phyloP scores from a whole-genome alignment of 2,113 vertebrate species.

The Platichthys stellatus region DNA sequence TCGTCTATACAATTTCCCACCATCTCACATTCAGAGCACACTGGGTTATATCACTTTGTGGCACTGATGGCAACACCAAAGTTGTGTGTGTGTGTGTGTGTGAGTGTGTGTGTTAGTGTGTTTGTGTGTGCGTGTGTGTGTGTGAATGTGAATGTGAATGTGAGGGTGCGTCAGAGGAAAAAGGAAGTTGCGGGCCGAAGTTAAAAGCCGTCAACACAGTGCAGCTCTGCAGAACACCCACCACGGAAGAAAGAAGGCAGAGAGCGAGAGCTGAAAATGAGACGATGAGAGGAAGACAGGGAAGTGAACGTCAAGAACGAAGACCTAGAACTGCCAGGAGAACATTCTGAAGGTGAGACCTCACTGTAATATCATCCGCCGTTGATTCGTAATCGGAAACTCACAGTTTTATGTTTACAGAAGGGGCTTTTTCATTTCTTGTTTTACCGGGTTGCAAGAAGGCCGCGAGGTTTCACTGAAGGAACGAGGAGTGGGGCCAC shows the following conservation, averaged over 20 bases:
- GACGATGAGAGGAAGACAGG: constrained; percentile 43
- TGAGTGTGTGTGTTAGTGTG: constrained; percentile 34
- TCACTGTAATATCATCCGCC: neutral
- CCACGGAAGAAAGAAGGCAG: constrained; percentile 67
- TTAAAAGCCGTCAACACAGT: constrained; percentile 71
- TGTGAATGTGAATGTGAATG: neutral
- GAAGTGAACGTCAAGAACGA: constrained; percentile 9
- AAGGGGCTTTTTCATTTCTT: neutral
- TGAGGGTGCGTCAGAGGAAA: constrained; percentile 74
- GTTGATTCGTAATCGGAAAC: neutral
- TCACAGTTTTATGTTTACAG: neutral
- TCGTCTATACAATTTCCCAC: no score
- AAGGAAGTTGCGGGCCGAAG: constrained; percentile 76
- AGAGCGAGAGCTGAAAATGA: constrained; percentile 50
- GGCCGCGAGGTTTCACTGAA: neutral
- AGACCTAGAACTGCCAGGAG: constrained; percentile 2
- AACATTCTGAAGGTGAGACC: constrained; percentile 54
- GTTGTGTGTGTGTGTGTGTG: constrained; percentile 22
- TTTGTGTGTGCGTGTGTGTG: constrained; percentile 12
- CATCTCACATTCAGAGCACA: constrained; percentile 1
- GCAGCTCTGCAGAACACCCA: constrained; percentile 78
- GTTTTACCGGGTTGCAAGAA: neutral
- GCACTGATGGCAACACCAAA: constrained; percentile 10
- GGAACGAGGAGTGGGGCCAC: neutral
- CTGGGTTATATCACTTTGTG: constrained; percentile 26